Evolutionary conservation across 2,888 invertebrate species (phyloP).

Genomic region (Priocnemis perturbator): DNA sequence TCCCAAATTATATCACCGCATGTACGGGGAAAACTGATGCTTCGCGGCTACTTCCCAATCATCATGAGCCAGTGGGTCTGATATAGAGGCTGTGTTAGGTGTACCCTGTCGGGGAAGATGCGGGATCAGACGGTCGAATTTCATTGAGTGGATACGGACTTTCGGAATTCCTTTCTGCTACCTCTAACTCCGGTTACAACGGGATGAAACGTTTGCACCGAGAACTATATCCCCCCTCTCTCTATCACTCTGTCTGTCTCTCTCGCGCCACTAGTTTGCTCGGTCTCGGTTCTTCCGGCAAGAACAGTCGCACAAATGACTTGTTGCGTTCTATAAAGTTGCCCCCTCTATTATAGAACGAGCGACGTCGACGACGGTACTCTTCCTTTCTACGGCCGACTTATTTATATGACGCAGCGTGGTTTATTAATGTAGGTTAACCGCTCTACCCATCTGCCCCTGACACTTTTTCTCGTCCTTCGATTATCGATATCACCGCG

Average conservation of each 20-base stretch:
- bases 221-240: neutral
- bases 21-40: constrained; percentile 31
- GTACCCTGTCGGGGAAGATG: too few relatives aligned
- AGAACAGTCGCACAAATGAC: too few relatives aligned
- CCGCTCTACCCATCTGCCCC: constrained; percentile 24
- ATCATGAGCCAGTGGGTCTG: neutral
- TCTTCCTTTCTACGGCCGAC: constrained; percentile 9
- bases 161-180: too few relatives aligned
- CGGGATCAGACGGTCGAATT: too few relatives aligned
- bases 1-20: constrained; percentile 56
- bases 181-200: too few relatives aligned
- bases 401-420: constrained; percentile 3
- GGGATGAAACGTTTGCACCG: too few relatives aligned
- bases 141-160: too few relatives aligned
- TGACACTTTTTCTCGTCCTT: constrained; percentile 15
- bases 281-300: too few relatives aligned
- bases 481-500: constrained; percentile 28
- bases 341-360: neutral
- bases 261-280: neutral
- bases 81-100: too few relatives aligned
- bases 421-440: constrained; percentile 30
- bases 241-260: neutral
- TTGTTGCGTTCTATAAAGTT: too few relatives aligned
- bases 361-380: neutral
- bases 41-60: neutral